phyloP scores from a whole-genome alignment of 2,113 vertebrate species.

The Pleuronectes platessa region DNA sequence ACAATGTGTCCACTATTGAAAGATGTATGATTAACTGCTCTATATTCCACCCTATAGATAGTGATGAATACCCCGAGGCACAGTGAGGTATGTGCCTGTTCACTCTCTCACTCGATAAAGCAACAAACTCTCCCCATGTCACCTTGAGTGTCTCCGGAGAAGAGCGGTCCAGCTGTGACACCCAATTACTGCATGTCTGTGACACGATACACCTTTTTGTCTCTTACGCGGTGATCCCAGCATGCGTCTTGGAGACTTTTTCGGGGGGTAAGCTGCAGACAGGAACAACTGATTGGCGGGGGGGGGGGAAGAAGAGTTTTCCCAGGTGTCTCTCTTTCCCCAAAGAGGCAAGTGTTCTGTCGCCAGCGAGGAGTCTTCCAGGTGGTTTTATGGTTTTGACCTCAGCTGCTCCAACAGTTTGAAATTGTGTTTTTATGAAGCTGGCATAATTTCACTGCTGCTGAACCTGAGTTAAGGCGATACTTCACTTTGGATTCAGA shows the following conservation, averaged over 20 bases:
- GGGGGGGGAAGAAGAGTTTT: constrained; percentile 67
- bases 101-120: constrained; percentile 31
- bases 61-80: constrained; percentile 26
- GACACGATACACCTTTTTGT: constrained; percentile 30
- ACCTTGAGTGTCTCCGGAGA: constrained; percentile 28
- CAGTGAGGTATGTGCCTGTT: constrained; percentile 14
- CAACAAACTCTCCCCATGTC: constrained; percentile 18
- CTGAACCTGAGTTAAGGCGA: not conserved
- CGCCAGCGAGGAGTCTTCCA: constrained; percentile 20
- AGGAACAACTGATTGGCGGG: constrained; percentile 65
- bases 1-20: constrained; percentile 29
- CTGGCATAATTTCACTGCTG: not conserved
- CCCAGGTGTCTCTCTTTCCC: constrained; percentile 67
- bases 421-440: no score
- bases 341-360: constrained; percentile 55
- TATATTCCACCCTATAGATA: constrained; percentile 28
- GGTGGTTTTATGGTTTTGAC: not conserved
- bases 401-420: not conserved
- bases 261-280: constrained; percentile 31
- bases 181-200: constrained; percentile 52
- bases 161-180: constrained; percentile 27
- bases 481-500: not conserved
- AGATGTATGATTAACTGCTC: constrained; percentile 55
- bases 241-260: constrained; percentile 4
- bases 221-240: constrained; percentile 11